Evolutionary conservation across 2,888 invertebrate species (phyloP).

Genomic region (Pollenia amentaria): DNA sequence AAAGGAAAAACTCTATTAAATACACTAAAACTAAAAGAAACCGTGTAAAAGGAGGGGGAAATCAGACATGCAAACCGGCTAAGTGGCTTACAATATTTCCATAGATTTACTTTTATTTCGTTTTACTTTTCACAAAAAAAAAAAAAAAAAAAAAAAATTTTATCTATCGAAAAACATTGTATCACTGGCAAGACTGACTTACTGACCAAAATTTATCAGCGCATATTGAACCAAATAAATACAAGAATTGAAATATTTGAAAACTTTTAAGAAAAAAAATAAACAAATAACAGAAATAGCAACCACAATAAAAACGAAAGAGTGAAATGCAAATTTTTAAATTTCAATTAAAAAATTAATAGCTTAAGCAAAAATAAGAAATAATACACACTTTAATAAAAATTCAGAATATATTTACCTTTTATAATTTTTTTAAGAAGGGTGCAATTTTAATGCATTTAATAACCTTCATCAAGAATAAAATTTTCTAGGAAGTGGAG

Average conservation of each 20-base stretch:
- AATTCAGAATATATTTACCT: no score
- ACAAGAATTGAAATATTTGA: not conserved
- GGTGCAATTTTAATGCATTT: no score
- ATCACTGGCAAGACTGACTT: slow-evolving; percentile 13
- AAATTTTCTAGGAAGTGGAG: no score
- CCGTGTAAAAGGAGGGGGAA: not conserved
- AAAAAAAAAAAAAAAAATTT: not conserved
- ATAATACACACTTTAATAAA: no score
- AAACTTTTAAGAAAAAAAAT: not conserved
- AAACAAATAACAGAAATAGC: no score
- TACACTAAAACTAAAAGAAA: slow-evolving; percentile 1
- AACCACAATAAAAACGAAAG: not conserved
- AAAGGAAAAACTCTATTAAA: not conserved
- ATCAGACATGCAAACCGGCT: slow-evolving; percentile 32
- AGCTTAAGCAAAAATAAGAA: no score
- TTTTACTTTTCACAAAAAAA: not conserved
- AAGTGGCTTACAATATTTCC: slow-evolving; percentile 24
- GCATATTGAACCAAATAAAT: slow-evolving; percentile 12
- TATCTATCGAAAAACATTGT: no score
- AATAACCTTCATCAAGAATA: no score
- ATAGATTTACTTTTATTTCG: not conserved
- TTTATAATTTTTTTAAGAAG: no score
- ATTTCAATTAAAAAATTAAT: no score
- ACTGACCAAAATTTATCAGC: slow-evolving; percentile 36
- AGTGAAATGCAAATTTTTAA: no score